Percentiles rank a stretch among this genome's conserved stretches.
These are phyloP conservation scores for Promerops cafer DNA, from an alignment of 2,113 vertebrate species.

Conservation along the genomic window DNA sequence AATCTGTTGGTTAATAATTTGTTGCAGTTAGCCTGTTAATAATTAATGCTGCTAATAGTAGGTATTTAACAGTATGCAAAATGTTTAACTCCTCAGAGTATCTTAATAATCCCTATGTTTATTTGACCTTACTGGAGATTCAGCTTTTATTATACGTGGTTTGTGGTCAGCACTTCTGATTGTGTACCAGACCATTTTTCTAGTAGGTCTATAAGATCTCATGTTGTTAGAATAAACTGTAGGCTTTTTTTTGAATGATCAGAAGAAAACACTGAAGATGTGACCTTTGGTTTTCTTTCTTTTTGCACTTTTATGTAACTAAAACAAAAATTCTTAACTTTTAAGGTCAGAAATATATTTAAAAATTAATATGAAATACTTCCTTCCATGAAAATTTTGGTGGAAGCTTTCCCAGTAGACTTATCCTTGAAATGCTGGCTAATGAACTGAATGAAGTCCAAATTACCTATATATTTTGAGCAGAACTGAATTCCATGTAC, in stretches of 20 bases:
- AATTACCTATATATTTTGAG: not conserved
- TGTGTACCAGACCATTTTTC: not conserved
- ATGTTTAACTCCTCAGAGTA: not conserved
- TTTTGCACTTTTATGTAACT: not conserved
- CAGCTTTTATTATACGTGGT: too few relatives aligned
- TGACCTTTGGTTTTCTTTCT: not conserved
- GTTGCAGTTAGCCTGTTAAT: not conserved
- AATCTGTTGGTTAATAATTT: not conserved
- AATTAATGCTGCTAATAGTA: not conserved
- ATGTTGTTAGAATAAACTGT: not conserved
- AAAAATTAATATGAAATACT: not conserved
- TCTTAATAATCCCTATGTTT: not conserved
- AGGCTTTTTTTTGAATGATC: not conserved
- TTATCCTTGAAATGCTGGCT: not conserved
- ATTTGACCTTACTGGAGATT: not conserved
- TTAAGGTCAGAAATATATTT: not conserved
- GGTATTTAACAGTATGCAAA: not conserved
- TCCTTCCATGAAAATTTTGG: not conserved
- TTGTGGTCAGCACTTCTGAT: not conserved
- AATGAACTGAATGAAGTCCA: not conserved
- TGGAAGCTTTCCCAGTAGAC: not conserved
- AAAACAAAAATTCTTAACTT: not conserved
- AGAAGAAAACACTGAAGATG: not conserved
- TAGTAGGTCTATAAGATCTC: not conserved
- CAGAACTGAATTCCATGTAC: not conserved